Conservation (phyloP, 2,888 invertebrate genomes). For the Sarcophaga caerulescens region DNA sequence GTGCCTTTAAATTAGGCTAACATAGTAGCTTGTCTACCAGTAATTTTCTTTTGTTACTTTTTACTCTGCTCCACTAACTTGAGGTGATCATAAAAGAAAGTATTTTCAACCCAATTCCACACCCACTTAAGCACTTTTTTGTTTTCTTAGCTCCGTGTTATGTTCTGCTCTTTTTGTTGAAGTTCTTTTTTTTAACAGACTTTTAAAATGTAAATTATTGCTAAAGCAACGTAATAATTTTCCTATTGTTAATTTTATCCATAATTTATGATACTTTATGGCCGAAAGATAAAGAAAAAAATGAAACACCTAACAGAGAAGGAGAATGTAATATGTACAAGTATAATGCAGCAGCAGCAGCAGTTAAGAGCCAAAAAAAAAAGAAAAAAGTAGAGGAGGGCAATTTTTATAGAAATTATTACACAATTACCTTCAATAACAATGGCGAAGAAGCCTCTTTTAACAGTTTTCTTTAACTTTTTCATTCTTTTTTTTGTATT, state of each 20-base stretch:
- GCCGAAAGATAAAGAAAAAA: background rate
- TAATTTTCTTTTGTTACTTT: no score
- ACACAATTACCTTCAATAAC: constrained; percentile 54
- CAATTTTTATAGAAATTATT: constrained; percentile 41
- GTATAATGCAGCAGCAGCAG: background rate
- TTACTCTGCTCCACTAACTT: no score
- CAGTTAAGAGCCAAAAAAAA: background rate
- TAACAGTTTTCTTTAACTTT: background rate
- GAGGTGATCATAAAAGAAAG: no score
- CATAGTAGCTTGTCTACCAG: no score
- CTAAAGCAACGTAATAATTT: constrained; percentile 47
- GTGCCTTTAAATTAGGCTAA: no score
- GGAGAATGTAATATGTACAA: background rate
- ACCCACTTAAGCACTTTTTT: no score
- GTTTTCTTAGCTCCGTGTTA: no score
- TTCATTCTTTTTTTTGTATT: background rate
- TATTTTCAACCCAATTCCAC: no score
- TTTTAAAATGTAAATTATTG: constrained; percentile 38
- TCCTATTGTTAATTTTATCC: constrained; percentile 48
- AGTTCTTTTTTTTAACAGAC: background rate
- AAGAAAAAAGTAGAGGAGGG: background rate
- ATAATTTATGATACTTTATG: constrained; percentile 52
- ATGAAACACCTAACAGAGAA: background rate
- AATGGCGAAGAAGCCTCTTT: constrained; percentile 25
- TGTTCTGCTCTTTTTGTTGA: background rate